These are phyloP conservation scores for Girardia tigrina DNA, from an alignment of 2,888 invertebrate species.

Conservation along the genomic window DNA sequence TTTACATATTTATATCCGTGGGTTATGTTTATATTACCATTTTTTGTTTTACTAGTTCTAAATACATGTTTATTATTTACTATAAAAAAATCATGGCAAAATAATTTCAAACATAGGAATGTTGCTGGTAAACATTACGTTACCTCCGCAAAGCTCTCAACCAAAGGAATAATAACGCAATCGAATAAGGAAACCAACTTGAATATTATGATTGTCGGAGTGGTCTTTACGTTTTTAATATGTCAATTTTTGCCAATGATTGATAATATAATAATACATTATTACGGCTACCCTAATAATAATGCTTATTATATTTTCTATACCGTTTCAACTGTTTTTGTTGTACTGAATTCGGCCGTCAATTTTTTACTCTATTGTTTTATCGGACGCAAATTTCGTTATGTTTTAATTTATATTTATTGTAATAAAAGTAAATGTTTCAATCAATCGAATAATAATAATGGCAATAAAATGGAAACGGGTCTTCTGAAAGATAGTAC, in stretches of 20 bases:
- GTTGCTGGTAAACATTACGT: neutral
- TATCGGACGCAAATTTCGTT: neutral
- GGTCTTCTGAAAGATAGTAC: neutral
- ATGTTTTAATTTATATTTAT: conserved; percentile 18
- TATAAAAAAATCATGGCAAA: conserved; percentile 15
- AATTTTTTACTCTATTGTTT: conserved; percentile 19
- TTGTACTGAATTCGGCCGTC: neutral
- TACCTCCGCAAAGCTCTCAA: neutral
- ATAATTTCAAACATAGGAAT: neutral
- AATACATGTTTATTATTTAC: conserved; percentile 14
- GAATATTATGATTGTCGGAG: neutral
- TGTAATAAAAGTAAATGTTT: neutral
- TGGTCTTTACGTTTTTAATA: conserved; percentile 14
- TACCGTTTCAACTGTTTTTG: neutral
- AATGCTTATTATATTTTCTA: neutral
- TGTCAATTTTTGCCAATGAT: conserved; percentile 15
- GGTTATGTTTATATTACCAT: neutral
- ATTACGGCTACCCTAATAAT: neutral
- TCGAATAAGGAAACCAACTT: neutral
- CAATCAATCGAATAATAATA: neutral
- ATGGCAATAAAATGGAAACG: neutral
- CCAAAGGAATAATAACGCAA: neutral
- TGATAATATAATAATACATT: conserved; percentile 8
- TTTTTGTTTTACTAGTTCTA: neutral
- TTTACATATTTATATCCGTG: neutral